phyloP scores from a whole-genome alignment of 2,113 vertebrate genomes.

The Coturnix japonica region DNA sequence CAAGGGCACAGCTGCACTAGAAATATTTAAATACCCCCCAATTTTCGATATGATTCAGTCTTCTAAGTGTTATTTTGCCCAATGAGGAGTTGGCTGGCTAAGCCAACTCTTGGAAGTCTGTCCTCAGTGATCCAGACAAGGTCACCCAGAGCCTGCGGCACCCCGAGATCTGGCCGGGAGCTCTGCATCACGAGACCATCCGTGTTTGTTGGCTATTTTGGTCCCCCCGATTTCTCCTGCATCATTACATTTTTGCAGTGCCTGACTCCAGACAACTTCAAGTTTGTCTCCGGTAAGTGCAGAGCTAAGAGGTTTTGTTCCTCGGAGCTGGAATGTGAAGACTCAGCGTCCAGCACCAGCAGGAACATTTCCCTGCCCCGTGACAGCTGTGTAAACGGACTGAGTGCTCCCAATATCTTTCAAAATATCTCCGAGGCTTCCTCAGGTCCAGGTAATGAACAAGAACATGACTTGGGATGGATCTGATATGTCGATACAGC shows the following conservation, averaged over 20 bases:
- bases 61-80: background rate
- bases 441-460: background rate
- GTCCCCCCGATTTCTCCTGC: slow-evolving; percentile 39
- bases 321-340: slow-evolving; percentile 53
- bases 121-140: background rate
- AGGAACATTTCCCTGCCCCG: background rate
- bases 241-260: slow-evolving; percentile 60
- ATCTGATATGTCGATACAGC: background rate
- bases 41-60: background rate
- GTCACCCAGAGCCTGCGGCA: background rate
- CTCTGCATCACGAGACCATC: background rate
- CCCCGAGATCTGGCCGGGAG: background rate
- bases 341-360: slow-evolving; percentile 30
- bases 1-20: background rate
- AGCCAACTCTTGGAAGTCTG: background rate
- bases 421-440: background rate
- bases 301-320: slow-evolving; percentile 57
- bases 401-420: background rate
- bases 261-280: slow-evolving; percentile 53
- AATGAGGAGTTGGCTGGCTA: background rate
- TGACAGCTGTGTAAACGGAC: background rate
- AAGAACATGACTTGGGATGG: background rate
- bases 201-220: slow-evolving; percentile 21
- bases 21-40: background rate
- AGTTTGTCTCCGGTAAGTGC: slow-evolving; percentile 50